phyloP scores from a whole-genome alignment of 2,113 vertebrate species.

The Heterocephalus glaber region DNA sequence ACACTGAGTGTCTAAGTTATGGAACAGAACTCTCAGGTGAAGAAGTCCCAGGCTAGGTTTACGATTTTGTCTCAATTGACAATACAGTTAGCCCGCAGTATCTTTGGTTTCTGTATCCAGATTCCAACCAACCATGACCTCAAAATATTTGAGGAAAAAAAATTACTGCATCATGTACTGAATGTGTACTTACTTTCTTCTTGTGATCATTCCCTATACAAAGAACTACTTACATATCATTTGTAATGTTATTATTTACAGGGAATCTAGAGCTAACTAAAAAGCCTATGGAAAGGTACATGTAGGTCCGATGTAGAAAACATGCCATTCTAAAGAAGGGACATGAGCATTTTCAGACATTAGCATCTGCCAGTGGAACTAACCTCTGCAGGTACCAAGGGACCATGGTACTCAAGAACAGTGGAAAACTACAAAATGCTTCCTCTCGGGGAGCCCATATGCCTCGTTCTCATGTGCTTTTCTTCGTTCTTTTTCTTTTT shows the following conservation, averaged over 20 bases:
- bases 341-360: background rate
- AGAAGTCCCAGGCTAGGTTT: background rate
- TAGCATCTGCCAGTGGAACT: too few relatives aligned
- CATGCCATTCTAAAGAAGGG: background rate
- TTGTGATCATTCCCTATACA: background rate
- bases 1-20: background rate
- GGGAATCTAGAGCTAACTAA: background rate
- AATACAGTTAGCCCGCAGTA: too few relatives aligned
- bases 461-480: background rate
- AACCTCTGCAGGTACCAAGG: too few relatives aligned
- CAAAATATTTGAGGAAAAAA: background rate
- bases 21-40: background rate
- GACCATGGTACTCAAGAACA: background rate
- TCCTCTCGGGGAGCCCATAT: background rate
- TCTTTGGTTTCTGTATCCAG: background rate
- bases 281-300: background rate
- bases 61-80: background rate
- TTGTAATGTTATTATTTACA: background rate
- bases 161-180: background rate
- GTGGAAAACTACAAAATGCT: background rate
- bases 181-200: background rate
- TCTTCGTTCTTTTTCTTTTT: background rate
- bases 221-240: background rate
- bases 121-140: background rate
- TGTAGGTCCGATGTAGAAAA: background rate